These are phyloP conservation scores for Aphelocoma californica DNA, from an alignment of 2,797 vertebrate species.

Conservation along the genomic window DNA sequence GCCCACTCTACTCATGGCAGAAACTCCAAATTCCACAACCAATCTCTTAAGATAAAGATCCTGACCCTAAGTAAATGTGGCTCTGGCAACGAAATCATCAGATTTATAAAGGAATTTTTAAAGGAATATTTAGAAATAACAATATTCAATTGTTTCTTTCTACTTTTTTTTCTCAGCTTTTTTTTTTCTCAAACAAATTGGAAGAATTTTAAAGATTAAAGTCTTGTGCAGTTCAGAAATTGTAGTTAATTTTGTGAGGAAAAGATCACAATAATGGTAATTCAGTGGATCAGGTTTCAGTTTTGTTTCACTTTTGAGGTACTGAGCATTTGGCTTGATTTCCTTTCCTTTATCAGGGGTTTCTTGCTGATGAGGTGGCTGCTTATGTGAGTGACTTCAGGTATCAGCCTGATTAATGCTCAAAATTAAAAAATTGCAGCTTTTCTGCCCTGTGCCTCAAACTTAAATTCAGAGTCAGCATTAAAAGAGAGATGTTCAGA, in stretches of 20 bases:
- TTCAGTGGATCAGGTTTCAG: background rate
- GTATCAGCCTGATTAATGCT: background rate
- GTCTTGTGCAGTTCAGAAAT: background rate
- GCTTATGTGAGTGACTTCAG: background rate
- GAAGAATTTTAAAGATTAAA: background rate
- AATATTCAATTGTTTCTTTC: background rate
- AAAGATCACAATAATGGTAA: background rate
- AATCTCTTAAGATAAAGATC: background rate
- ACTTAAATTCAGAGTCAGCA: conserved; percentile 11
- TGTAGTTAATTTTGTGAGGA: background rate
- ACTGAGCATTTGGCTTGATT: background rate
- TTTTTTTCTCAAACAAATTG: background rate
- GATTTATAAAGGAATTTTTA: background rate
- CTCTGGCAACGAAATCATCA: background rate
- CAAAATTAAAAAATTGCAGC: background rate
- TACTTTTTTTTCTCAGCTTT: background rate
- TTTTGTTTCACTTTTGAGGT: background rate
- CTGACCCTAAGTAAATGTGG: background rate
- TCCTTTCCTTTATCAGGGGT: background rate
- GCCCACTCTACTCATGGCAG: background rate
- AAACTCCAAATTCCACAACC: background rate
- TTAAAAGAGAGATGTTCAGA: background rate
- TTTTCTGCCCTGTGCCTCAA: background rate
- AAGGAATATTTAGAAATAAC: background rate
- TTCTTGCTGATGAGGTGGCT: background rate